phyloP scores from a whole-genome alignment of 2,113 vertebrate genomes.

The Cyanoderma ruficeps region DNA sequence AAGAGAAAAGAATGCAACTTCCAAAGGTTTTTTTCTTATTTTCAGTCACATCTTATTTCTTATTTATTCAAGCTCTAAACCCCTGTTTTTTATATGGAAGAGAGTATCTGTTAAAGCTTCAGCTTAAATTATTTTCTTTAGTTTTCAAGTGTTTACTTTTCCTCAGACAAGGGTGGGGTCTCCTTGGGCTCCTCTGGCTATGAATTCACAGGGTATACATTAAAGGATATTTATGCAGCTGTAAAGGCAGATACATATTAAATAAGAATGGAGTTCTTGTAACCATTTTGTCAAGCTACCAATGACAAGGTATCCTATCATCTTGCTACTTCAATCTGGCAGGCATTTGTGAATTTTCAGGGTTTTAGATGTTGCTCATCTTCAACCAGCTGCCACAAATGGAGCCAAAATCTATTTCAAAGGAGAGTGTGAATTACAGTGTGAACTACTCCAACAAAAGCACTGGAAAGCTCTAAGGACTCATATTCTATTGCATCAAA shows the following conservation, averaged over 20 bases:
- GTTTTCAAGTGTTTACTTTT: not conserved
- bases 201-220: not conserved
- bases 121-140: not conserved
- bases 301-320: not conserved
- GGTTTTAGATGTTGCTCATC: not conserved
- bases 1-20: not conserved
- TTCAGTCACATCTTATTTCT: not conserved
- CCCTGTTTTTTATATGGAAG: not conserved
- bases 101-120: not conserved
- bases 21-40: not conserved
- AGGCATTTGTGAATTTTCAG: slow-evolving; percentile 10
- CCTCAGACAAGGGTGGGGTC: not conserved
- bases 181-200: not conserved
- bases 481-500: not conserved
- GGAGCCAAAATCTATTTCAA: slow-evolving; percentile 31
- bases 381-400: slow-evolving; percentile 28
- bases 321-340: not conserved
- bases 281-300: not conserved
- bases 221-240: not conserved
- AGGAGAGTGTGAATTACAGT: not conserved
- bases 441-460: slow-evolving; percentile 1
- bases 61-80: not conserved
- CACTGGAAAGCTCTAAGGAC: not conserved
- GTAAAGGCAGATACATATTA: not conserved
- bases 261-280: not conserved